Evolutionary conservation across 1,140 invertebrate species (phyloP).

Genomic region (Hylaeus anthracinus): DNA sequence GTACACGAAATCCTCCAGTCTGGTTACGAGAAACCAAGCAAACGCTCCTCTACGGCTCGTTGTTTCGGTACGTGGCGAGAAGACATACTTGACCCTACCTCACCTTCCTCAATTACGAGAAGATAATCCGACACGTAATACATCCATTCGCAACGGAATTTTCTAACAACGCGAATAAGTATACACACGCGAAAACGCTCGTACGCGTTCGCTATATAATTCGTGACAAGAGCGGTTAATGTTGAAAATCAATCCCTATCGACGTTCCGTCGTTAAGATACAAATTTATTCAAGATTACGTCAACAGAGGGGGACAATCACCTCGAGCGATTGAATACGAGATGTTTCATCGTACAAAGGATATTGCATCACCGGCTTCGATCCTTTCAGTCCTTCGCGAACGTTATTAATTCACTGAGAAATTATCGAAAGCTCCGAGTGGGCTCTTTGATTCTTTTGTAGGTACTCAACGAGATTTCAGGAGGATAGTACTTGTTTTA

Average conservation of each 20-base stretch:
- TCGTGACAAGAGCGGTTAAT: not conserved
- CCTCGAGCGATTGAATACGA: no score
- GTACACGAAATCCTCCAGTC: no score
- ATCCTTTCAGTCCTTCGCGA: no score
- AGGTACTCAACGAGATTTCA: no score
- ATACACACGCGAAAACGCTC: no score
- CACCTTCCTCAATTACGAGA: conserved; percentile 33
- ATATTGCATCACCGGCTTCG: no score
- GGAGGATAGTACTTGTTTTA: no score
- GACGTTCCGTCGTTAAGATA: not conserved
- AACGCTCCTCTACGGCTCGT: conserved; percentile 7
- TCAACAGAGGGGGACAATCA: no score
- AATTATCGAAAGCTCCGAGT: not conserved
- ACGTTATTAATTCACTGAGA: no score
- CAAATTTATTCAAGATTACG: no score
- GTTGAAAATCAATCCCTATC: not conserved
- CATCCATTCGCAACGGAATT: not conserved
- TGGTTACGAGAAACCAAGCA: not conserved
- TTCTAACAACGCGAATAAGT: not conserved
- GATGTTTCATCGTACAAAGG: no score
- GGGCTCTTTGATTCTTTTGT: no score
- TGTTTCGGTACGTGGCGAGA: conserved; percentile 23
- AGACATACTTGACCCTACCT: conserved; percentile 39
- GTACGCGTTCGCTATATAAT: not conserved
- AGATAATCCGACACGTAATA: conserved; percentile 24